A percentile compares a stretch with the other conserved stretches of the same genome.
phyloP scores from a whole-genome alignment of 2,888 invertebrate species.

The Parthenolecanium corni region DNA sequence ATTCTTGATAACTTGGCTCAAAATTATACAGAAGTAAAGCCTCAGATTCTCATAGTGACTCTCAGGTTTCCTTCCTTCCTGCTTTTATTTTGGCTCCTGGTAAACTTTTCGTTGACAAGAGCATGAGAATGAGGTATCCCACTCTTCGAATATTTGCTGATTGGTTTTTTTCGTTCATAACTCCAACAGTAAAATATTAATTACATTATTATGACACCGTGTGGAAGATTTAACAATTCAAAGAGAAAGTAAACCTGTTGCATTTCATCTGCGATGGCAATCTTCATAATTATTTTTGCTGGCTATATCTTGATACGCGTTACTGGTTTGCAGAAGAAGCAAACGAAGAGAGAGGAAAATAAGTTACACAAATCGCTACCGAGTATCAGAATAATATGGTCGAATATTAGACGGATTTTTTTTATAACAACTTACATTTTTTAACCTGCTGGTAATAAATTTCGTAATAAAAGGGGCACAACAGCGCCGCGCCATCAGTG shows the following conservation, averaged over 20 bases:
- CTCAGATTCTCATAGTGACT: too few relatives aligned
- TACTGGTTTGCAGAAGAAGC: too few relatives aligned
- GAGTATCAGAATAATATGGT: neutral
- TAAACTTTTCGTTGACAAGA: too few relatives aligned
- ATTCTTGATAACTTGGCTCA: too few relatives aligned
- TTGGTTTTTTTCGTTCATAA: neutral
- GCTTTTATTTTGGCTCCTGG: too few relatives aligned
- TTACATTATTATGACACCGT: constrained; percentile 3
- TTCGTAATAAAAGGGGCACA: neutral
- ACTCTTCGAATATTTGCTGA: neutral
- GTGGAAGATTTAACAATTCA: constrained; percentile 3
- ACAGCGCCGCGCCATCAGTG: neutral
- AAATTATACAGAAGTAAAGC: too few relatives aligned
- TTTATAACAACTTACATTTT: neutral
- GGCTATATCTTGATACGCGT: too few relatives aligned
- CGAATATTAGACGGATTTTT: neutral
- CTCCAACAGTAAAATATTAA: constrained; percentile 13
- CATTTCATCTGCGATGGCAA: neutral
- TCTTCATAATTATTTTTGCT: neutral
- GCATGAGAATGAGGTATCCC: too few relatives aligned
- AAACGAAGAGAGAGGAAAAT: too few relatives aligned
- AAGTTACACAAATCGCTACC: too few relatives aligned
- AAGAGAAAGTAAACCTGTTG: neutral
- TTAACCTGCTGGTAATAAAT: constrained; percentile 1
- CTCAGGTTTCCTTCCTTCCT: too few relatives aligned